Percentiles rank a stretch among this genome's conserved stretches.
These are phyloP conservation scores for Procambarus virginalis DNA, from an alignment of 1,140 invertebrate species.

Conservation along the genomic window DNA sequence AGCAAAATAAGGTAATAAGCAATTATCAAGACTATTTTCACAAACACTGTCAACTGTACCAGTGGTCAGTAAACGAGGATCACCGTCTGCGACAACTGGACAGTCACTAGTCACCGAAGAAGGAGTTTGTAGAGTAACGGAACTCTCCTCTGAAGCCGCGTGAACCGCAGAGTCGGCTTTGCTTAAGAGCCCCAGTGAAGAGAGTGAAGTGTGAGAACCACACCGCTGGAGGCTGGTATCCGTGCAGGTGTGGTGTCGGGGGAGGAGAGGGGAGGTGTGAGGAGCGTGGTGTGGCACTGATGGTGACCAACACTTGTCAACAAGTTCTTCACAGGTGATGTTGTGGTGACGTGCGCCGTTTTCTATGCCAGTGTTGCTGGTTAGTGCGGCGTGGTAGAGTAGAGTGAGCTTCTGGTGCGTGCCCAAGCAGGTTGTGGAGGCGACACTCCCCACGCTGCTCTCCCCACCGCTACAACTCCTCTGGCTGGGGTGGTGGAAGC, in stretches of 20 bases:
- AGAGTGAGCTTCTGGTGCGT: conserved; percentile 38
- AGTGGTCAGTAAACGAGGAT: no score
- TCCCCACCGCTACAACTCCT: not conserved
- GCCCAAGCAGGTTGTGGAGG: conserved; percentile 7
- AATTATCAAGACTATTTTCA: no score
- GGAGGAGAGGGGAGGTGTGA: not conserved
- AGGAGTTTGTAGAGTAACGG: no score
- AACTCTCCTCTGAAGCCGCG: no score
- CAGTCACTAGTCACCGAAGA: no score
- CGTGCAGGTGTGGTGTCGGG: not conserved
- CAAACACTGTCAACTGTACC: no score
- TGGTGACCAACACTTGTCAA: not conserved
- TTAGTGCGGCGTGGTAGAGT: conserved; percentile 47
- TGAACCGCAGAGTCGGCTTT: no score
- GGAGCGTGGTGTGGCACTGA: no score
- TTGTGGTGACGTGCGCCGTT: conserved; percentile 6
- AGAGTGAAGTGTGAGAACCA: no score
- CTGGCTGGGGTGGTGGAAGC: not conserved
- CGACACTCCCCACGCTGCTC: not conserved
- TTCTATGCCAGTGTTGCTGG: conserved; percentile 11
- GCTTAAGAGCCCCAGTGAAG: no score
- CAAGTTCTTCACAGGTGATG: not conserved
- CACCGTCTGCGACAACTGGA: no score
- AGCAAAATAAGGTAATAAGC: no score
- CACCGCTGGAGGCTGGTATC: not conserved